phyloP scores from a whole-genome alignment of 2,113 vertebrate species.

The Dasyurus viverrinus region DNA sequence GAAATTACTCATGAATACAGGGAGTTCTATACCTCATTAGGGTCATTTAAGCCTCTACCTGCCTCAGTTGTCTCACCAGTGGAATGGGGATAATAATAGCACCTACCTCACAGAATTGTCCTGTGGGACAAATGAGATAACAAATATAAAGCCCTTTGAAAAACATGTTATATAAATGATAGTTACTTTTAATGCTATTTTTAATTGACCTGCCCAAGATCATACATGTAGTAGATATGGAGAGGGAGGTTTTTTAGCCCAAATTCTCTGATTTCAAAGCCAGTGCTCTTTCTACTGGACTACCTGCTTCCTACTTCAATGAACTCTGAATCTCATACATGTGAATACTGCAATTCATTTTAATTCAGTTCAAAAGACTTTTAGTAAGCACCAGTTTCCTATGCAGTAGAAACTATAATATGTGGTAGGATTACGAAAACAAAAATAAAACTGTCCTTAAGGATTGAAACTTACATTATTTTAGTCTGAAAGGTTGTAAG shows the following conservation, averaged over 20 bases:
- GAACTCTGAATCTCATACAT: neutral
- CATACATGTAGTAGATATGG: neutral
- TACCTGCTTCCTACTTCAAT: neutral
- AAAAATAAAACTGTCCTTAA: neutral
- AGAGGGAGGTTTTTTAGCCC: neutral
- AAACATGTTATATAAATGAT: neutral
- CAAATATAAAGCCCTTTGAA: neutral
- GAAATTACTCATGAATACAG: neutral
- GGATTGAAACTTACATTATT: neutral
- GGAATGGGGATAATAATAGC: neutral
- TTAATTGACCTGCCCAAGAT: neutral
- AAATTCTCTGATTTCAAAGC: neutral
- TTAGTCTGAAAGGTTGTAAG: neutral
- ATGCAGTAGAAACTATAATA: neutral
- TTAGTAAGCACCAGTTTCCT: neutral
- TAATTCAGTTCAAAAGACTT: neutral
- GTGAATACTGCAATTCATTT: neutral
- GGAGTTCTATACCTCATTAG: neutral
- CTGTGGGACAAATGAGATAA: neutral
- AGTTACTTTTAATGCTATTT: neutral
- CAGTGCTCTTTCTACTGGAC: neutral
- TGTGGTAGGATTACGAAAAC: neutral
- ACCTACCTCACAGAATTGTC: neutral
- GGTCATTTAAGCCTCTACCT: neutral
- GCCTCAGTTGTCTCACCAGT: neutral